Percentiles rank a stretch among this genome's conserved stretches.
These are phyloP conservation scores for Lithobates pipiens DNA, from an alignment of 2,797 vertebrate species.

Conservation along the genomic window DNA sequence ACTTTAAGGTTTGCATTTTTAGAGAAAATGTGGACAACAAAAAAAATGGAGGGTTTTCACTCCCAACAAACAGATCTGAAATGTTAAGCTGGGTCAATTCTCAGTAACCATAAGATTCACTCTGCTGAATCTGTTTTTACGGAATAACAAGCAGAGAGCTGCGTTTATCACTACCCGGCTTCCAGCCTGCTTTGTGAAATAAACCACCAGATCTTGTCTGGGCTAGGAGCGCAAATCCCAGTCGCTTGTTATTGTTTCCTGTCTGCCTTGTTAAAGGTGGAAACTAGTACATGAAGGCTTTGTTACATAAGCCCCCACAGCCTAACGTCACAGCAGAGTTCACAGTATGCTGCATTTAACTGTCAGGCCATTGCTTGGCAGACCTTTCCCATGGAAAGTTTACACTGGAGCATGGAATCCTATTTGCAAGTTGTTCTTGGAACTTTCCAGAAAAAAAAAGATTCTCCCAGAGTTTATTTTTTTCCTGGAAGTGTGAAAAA, in stretches of 20 bases:
- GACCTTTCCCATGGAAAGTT: neutral
- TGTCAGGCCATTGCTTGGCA: slow-evolving; percentile 47
- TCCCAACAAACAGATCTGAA: slow-evolving; percentile 3
- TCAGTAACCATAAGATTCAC: slow-evolving; percentile 35
- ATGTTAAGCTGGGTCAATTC: slow-evolving; percentile 49
- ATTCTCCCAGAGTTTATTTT: neutral
- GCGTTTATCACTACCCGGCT: slow-evolving; percentile 23
- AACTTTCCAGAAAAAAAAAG: slow-evolving; percentile 26
- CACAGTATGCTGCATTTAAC: slow-evolving; percentile 13
- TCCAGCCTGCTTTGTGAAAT: slow-evolving; percentile 41
- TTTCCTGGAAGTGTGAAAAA: no score
- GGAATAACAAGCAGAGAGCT: slow-evolving; percentile 46
- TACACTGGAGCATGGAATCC: slow-evolving; percentile 18
- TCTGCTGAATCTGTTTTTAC: slow-evolving; percentile 39
- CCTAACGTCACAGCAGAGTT: slow-evolving; percentile 4
- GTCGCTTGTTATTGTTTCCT: slow-evolving; percentile 56
- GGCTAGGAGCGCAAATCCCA: slow-evolving; percentile 38
- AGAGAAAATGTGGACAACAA: slow-evolving; percentile 3
- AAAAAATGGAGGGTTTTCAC: slow-evolving; percentile 16
- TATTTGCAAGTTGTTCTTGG: neutral
- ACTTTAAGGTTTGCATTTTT: neutral
- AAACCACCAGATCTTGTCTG: slow-evolving; percentile 46
- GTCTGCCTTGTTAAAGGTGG: slow-evolving; percentile 11
- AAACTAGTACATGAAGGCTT: slow-evolving; percentile 39
- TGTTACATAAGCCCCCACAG: slow-evolving; percentile 29